Base-by-base conservation (phyloP, 2,888 invertebrate species). In the Hirtodrosophila duncani region DNA sequence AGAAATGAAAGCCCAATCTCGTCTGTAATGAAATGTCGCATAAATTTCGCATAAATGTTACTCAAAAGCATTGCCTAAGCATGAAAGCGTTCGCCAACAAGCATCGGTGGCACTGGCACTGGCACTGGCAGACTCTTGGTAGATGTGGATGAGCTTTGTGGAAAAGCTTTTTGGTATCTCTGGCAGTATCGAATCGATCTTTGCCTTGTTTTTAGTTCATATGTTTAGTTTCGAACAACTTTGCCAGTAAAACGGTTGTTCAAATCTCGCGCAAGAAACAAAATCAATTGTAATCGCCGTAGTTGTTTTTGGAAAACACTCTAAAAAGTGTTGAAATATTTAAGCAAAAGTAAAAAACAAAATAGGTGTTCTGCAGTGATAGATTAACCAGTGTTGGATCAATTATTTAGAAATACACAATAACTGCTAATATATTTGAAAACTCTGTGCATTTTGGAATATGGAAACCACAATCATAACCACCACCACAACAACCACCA, bases 381-480 rank as follows among this genome's bases (percentile, higher is more conserved):
- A 10, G 8, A 33, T 20, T 3, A 33, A 33, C 7, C 29, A 29
- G 2, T 20, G 21, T 20, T 20, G 13, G 34, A 6, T 2, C 8
- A 29, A 6, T 10, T 29, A 9, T n/a, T 39, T 4, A 2, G 4
- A 26, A 36, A 18, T n/a, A n/a, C n/a, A 14, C 29, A 29, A 3
- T 20, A 34, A 34, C 34, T 23, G 34, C 4, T 2, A 10, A 29
- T 3, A n/a, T 29, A 9, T n/a, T 39, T 4, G 2, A 7, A 26
- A 36, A 18, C 45, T n/a, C n/a, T n/a, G 34, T 29, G 26, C 33
- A 34, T 39, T 51, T 58, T 30, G 21, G 59, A 61, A 53, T 26
- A 81, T 82, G 82, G 81, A 81, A 64, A 66, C 67, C 21, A 74
- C 77, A 31, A 65, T 81, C 49, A 59, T 74, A 42, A 81, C 79